Conservation (phyloP, 2,797 vertebrate genomes). For the Danio choprae region DNA sequence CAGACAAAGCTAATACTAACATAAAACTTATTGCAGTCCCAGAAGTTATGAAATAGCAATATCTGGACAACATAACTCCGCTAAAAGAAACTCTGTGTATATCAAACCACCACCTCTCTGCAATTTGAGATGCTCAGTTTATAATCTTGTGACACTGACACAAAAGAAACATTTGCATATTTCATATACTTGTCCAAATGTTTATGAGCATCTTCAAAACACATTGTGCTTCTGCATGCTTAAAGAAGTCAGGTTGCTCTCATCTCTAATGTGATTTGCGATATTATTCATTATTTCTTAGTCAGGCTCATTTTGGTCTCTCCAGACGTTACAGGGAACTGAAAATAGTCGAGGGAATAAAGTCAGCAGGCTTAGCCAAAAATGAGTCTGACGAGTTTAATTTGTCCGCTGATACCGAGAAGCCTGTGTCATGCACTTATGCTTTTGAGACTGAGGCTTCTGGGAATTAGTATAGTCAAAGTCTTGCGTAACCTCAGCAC, state of each 20-base stretch:
- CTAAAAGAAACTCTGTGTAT: neutral
- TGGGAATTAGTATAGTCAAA: neutral
- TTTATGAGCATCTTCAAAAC: neutral
- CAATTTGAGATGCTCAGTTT: neutral
- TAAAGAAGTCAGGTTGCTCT: conserved; percentile 10
- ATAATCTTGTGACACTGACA: neutral
- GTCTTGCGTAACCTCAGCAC: conserved; percentile 11
- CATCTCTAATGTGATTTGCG: neutral
- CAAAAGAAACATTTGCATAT: neutral
- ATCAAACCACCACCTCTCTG: neutral
- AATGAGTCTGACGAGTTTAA: conserved; percentile 23
- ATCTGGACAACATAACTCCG: neutral
- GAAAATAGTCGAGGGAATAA: conserved; percentile 22
- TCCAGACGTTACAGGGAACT: conserved; percentile 7
- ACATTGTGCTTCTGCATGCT: neutral
- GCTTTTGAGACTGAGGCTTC: neutral
- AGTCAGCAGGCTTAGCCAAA: conserved; percentile 13
- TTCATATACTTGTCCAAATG: neutral
- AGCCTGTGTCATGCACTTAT: conserved; percentile 10
- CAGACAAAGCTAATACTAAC: neutral
- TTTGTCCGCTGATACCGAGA: conserved; percentile 26
- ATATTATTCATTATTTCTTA: conserved; percentile 17
- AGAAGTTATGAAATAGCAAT: neutral
- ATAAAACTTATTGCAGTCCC: neutral
- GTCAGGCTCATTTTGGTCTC: conserved; percentile 4